A percentile compares a stretch with the other conserved stretches of the same genome.
phyloP scores from a whole-genome alignment of 35 echinoderm and acorn worm genomes.

The Anneissia japonica region DNA sequence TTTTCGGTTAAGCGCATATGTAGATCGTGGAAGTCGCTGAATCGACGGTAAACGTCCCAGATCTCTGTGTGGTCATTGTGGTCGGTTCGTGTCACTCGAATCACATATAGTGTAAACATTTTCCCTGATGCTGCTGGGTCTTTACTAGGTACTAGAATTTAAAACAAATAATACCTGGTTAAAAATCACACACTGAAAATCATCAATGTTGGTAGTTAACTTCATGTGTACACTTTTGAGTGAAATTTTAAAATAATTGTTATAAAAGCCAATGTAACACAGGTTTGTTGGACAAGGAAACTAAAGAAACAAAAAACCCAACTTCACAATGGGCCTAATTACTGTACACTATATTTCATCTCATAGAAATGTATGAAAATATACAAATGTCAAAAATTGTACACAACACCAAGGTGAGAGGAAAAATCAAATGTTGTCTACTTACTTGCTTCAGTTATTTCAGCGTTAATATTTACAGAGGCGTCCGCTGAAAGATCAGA shows the following conservation, averaged over 20 bases:
- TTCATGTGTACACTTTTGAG: too few species aligned
- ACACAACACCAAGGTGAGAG: background rate
- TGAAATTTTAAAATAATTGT: too few species aligned
- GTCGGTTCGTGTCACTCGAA: slow-evolving; percentile 70
- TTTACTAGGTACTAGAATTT: background rate
- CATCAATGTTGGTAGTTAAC: too few species aligned
- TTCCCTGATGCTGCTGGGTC: slow-evolving; percentile 26
- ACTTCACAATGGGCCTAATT: background rate
- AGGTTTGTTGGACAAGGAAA: too few species aligned
- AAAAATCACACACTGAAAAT: too few species aligned
- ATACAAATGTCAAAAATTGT: background rate
- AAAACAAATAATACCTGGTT: background rate
- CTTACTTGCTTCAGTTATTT: slow-evolving; percentile 73
- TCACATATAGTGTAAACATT: slow-evolving; percentile 74
- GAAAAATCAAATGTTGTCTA: background rate
- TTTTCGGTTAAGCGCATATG: slow-evolving; percentile 79
- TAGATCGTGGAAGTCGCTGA: slow-evolving; percentile 95
- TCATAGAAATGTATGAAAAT: too few species aligned
- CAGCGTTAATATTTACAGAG: slow-evolving; percentile 46
- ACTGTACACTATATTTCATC: too few species aligned
- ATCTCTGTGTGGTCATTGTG: slow-evolving; percentile 58
- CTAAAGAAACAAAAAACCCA: too few species aligned
- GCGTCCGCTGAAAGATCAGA: slow-evolving; percentile 20
- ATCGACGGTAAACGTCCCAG: slow-evolving; percentile 82
- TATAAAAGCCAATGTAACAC: too few species aligned